These are phyloP conservation scores for Cuniculus paca DNA, from an alignment of 2,797 vertebrate species.

Conservation along the genomic window DNA sequence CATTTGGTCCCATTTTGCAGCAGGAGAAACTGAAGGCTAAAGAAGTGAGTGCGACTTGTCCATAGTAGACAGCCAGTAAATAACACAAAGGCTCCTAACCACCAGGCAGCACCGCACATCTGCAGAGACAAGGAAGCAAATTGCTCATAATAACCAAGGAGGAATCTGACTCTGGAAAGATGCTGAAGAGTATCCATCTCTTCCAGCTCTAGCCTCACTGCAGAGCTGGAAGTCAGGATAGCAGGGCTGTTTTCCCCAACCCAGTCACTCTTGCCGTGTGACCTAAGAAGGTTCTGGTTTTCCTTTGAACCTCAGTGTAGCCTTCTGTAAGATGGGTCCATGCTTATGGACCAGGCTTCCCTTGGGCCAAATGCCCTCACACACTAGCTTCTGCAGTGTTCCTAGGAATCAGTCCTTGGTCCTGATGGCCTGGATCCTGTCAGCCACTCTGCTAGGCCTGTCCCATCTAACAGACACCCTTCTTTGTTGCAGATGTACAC, in stretches of 20 bases:
- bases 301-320: not conserved
- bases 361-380: not conserved
- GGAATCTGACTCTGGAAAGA: not conserved
- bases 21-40: slow-evolving; percentile 2
- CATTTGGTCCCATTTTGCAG: not conserved
- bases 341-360: not conserved
- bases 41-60: not conserved
- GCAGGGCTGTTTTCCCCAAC: not conserved
- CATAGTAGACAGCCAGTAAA: not conserved
- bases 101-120: not conserved
- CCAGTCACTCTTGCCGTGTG: not conserved
- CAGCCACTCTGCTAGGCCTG: not conserved
- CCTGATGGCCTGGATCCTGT: not conserved
- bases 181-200: not conserved
- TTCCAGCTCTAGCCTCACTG: not conserved
- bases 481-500: slow-evolving; percentile 91
- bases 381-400: not conserved
- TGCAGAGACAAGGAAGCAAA: not conserved
- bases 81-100: not conserved
- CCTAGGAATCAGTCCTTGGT: not conserved
- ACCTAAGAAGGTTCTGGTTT: not conserved
- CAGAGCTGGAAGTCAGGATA: not conserved
- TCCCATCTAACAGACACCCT: not conserved
- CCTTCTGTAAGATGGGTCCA: not conserved
- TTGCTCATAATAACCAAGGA: not conserved